phyloP scores from a whole-genome alignment of 1,140 invertebrate genomes.

The Cyclina sinensis region DNA sequence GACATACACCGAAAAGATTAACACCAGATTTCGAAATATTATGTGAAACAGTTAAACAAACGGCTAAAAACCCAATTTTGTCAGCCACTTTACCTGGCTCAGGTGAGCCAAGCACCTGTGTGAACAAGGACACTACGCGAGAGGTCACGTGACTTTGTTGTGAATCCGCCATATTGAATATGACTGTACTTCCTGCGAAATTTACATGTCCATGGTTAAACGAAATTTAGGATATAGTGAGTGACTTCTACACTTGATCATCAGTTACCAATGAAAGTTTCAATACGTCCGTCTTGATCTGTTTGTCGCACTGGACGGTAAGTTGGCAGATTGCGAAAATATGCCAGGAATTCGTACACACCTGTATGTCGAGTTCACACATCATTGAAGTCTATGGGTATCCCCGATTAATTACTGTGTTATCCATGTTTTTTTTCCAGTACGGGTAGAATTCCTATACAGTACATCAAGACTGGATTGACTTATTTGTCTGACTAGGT shows the following conservation, averaged over 20 bases:
- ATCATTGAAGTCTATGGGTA: constrained; percentile 9
- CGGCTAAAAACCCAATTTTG: background rate
- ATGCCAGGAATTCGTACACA: constrained; percentile 55
- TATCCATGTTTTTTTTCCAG: too few relatives aligned
- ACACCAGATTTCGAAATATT: too few relatives aligned
- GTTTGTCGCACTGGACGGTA: constrained; percentile 51
- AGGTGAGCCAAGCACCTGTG: constrained; percentile 56
- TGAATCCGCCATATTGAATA: constrained; percentile 73
- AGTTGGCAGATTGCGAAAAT: constrained; percentile 24
- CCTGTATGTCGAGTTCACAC: constrained; percentile 44
- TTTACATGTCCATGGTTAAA: constrained; percentile 26
- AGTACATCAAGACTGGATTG: too few relatives aligned
- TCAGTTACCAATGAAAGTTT: constrained; percentile 41
- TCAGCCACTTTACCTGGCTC: constrained; percentile 31
- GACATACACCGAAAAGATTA: too few relatives aligned
- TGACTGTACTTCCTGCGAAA: constrained; percentile 71
- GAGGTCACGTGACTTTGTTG: constrained; percentile 73
- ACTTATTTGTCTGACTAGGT: too few relatives aligned
- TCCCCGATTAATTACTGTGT: background rate
- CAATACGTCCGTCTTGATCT: constrained; percentile 24
- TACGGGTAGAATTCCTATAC: too few relatives aligned
- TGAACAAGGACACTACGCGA: constrained; percentile 35
- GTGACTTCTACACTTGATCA: background rate
- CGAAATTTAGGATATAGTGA: background rate
- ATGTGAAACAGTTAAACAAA: background rate